Evolutionary conservation across 2,888 invertebrate genomes (phyloP), one percentile per base, ranked within the genome.

Genomic region (Baronia brevicornis): DNA sequence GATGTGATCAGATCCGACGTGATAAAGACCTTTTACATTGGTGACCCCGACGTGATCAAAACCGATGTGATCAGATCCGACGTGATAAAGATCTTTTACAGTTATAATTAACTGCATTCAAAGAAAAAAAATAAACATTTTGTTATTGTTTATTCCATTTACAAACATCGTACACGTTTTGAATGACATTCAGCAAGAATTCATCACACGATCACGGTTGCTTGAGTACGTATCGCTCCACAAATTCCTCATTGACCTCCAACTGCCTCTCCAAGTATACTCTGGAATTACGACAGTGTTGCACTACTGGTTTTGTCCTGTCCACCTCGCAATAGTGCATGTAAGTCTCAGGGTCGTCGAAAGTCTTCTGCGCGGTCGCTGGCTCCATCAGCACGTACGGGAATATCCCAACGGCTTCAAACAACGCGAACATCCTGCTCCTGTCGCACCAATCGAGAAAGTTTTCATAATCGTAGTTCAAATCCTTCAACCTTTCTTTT

Each of bases 211-310:
- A 5, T 7, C 14, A 19, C 4, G 20, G 9, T 18, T 28, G 24
- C 3, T 32, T 33, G 11, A 37, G 21, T 18, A 65, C 33, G 22
- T 61, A 74, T 37, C 57, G 51, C 31, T 70, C 63, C 0, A 69
- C 41, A n/a, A 68, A 70, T 43, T 75, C 73, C 30, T 74, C 70
- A 5, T 46, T 48, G 2, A 65, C 43, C 25, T 68, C 61, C 12
- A 74, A 8, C 36, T 55, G 53, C 17, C 65, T 51, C n/a, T 51
- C 36, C 9, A 46, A 51, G 31, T 64, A 74, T 2, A 14, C 20
- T 0, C 24, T 12, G 27, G 54, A 47, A 4, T 40, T 37, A 2
- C 36, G 27, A 0, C 66, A 59, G 27, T 56, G 37, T 3, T 36
- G 43, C 22, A 55, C 4, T 11, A 61, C 56, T 4, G 60, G 60